These are phyloP conservation scores for Palythoa heliodiscus DNA, from an alignment of 92 coral and sea anemone genomes.

Conservation along the genomic window DNA sequence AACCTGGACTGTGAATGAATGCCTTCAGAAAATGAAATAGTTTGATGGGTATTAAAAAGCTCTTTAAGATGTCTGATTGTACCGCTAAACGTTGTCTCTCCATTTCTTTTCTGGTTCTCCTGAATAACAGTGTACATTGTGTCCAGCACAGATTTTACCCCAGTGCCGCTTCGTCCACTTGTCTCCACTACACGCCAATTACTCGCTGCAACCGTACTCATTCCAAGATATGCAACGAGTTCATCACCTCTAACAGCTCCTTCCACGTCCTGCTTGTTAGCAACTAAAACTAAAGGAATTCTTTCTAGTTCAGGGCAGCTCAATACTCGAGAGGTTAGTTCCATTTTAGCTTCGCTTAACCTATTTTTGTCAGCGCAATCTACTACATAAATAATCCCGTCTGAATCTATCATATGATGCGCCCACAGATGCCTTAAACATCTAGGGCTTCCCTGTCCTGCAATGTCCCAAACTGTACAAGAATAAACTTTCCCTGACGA, in stretches of 20 bases:
- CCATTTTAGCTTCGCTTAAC: constrained; percentile 22
- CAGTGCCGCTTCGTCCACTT: constrained; percentile 10
- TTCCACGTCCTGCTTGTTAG: constrained; percentile 36
- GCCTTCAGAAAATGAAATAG: too few relatives aligned
- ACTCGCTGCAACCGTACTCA: not conserved
- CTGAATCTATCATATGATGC: constrained; percentile 14
- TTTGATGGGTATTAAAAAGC: not conserved
- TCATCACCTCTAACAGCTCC: constrained; percentile 29
- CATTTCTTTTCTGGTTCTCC: constrained; percentile 11
- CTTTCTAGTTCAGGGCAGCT: constrained; percentile 5
- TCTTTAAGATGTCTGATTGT: not conserved
- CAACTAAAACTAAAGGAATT: constrained; percentile 15
- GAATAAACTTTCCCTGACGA: constrained; percentile 16
- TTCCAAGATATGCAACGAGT: constrained; percentile 3
- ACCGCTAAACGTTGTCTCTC: not conserved
- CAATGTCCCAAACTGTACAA: not conserved
- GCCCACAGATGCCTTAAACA: constrained; percentile 13
- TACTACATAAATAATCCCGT: constrained; percentile 20
- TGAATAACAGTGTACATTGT: constrained; percentile 9
- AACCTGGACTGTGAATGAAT: not conserved
- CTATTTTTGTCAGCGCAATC: constrained; percentile 31
- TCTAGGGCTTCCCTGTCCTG: constrained; percentile 1
- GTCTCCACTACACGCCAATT: constrained; percentile 6
- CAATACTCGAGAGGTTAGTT: constrained; percentile 22
- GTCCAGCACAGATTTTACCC: not conserved